Base-by-base conservation (phyloP, 1,140 invertebrate species). In the Meteorus sp. region DNA sequence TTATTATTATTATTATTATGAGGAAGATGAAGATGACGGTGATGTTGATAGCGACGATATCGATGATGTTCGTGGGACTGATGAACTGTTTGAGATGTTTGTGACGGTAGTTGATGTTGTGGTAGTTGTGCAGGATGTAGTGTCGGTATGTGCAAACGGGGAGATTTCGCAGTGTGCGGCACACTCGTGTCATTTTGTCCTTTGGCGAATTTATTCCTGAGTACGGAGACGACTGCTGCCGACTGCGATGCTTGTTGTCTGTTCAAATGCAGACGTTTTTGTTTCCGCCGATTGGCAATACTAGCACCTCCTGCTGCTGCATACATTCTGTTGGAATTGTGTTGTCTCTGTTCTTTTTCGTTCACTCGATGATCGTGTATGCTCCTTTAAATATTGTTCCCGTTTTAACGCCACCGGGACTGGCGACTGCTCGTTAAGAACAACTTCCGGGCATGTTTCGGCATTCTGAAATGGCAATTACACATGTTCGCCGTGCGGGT, bases 291-390 rank as follows among this genome's bases (percentile, higher is more conserved):
- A 35, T 65, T 76, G 60, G 74, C 74, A 48, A 75, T 76, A 61
- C 72, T 75, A 8, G 74, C 74, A 57, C 73, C 74, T 55, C 74
- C 74, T 20, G 74, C 74, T 58, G 74, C 74, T 25, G 74, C 74
- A 56, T 76, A 76, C 74, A 76, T 76, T 62, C 15, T 29, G 35
- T 20, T 41, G 15, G 25, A n/a, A 9, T 31, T 9, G 3, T 13
- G 1, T 8, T 20, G 29, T 52, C 37, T n/a, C 13, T 29, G n/a
- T 17, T 22, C 17, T 52, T 15, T 11, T 5, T 33, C 47, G 43
- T 15, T 47, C 60, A 33, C 22, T 41, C 17, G 7, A 3, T 3
- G 19, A 8, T n/a, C 0, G n/a, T 11, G 41, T 19, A 45, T 20
- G 6, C 8, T 43, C 27, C 23, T 11, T 27, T 2, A 6, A 7